phyloP scores from a whole-genome alignment of 1,140 invertebrate species.

The Pollicipes pollicipes region DNA sequence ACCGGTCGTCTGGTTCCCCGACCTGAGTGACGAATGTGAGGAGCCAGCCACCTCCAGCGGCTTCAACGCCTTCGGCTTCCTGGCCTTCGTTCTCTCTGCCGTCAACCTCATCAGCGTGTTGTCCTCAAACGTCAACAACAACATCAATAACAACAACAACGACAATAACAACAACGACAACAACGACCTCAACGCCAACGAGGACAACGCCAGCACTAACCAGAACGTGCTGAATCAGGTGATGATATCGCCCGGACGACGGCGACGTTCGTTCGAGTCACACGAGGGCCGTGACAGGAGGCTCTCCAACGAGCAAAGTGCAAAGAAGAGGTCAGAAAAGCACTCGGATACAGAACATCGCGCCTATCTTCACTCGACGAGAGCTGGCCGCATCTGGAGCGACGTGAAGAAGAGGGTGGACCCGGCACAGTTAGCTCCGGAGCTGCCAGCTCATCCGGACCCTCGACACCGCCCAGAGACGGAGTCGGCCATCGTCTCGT shows the following conservation, averaged over 20 bases:
- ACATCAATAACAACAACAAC: slow-evolving; percentile 14
- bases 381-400: too few relatives aligned
- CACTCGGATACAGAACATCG: too few relatives aligned
- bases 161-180: slow-evolving; percentile 8
- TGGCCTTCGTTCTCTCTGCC: slow-evolving; percentile 13
- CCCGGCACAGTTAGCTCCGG: too few relatives aligned
- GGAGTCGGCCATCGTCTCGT: too few relatives aligned
- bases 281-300: too few relatives aligned
- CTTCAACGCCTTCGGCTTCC: slow-evolving; percentile 15
- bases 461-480: too few relatives aligned
- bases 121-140: slow-evolving; percentile 12
- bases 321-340: too few relatives aligned
- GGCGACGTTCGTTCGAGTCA: too few relatives aligned
- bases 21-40: slow-evolving; percentile 12
- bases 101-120: slow-evolving; percentile 8
- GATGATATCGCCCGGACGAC: slow-evolving; percentile 8
- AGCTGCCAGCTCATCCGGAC: too few relatives aligned
- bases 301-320: too few relatives aligned
- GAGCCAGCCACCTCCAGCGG: slow-evolving; percentile 8
- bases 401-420: too few relatives aligned
- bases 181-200: slow-evolving; percentile 8
- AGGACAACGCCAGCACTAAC: slow-evolving; percentile 15
- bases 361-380: too few relatives aligned
- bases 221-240: slow-evolving; percentile 12
- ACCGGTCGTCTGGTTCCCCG: slow-evolving; percentile 14